phyloP scores from a whole-genome alignment of 2,888 invertebrate genomes.

The Chromoteleia sp. region DNA sequence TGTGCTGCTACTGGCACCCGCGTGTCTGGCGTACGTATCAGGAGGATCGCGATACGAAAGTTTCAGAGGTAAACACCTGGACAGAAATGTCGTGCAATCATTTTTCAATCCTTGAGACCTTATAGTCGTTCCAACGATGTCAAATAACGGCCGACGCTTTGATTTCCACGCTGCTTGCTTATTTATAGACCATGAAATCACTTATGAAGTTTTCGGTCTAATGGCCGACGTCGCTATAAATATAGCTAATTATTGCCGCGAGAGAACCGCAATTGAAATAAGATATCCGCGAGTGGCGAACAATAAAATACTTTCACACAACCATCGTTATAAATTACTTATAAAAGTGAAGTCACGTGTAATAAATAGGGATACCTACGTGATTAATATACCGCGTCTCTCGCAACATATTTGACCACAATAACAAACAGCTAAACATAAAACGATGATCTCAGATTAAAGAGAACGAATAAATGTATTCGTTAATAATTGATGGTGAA shows the following conservation, averaged over 20 bases:
- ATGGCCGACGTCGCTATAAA: conserved; percentile 35
- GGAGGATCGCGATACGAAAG: conserved; percentile 39
- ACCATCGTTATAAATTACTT: conserved; percentile 46
- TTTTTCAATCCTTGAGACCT: no score
- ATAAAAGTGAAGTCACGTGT: conserved; percentile 53
- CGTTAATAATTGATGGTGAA: background rate
- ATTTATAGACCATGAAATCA: conserved; percentile 46
- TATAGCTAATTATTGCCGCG: conserved; percentile 40
- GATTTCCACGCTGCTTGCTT: background rate
- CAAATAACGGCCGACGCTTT: no score
- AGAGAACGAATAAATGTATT: conserved; percentile 26
- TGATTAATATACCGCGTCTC: conserved; percentile 43
- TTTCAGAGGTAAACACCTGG: conserved; percentile 40
- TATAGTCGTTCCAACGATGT: no score
- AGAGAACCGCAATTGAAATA: conserved; percentile 41
- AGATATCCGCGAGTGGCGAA: conserved; percentile 45
- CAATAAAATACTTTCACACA: conserved; percentile 50
- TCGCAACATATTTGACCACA: conserved; percentile 33
- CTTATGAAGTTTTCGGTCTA: conserved; percentile 37
- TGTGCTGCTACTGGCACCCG: conserved; percentile 54
- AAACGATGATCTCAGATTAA: conserved; percentile 55
- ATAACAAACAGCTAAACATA: conserved; percentile 44
- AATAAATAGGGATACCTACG: conserved; percentile 40
- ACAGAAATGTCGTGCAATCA: no score
- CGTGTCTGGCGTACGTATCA: conserved; percentile 52